Conservation (phyloP, 2,888 invertebrate genomes). For the Drosophila vallismaia region DNA sequence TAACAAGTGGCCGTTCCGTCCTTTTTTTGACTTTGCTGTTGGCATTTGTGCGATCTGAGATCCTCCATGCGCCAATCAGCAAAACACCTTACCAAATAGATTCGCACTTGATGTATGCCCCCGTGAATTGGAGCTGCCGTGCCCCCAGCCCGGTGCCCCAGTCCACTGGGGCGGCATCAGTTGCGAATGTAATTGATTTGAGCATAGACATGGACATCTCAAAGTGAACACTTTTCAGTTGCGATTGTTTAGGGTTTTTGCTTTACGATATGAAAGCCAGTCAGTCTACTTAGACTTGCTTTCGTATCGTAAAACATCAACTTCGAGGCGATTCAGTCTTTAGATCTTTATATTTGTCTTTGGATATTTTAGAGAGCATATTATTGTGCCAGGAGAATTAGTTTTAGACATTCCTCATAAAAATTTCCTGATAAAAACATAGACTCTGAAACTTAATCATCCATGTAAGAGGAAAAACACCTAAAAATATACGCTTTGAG, state of each 20-base stretch:
- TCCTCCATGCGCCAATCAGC: conserved; percentile 40
- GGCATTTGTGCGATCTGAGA: conserved; percentile 31
- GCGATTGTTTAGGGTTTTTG: not conserved
- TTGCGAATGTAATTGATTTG: conserved; percentile 32
- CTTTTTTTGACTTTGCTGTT: conserved; percentile 51
- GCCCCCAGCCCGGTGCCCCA: not conserved
- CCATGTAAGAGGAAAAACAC: not conserved
- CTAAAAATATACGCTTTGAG: not conserved
- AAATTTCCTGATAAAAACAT: not conserved
- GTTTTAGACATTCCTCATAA: not conserved
- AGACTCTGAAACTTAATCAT: conserved; percentile 7
- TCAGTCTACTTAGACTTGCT: not conserved
- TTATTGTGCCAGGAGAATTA: not conserved
- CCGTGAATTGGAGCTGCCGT: not conserved
- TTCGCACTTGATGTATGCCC: conserved; percentile 28
- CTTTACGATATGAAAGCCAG: conserved; percentile 7
- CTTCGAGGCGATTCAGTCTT: conserved; percentile 5
- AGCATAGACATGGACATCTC: conserved; percentile 25
- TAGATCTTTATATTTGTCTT: conserved; percentile 8
- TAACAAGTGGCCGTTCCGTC: conserved; percentile 20
- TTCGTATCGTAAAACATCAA: conserved; percentile 2
- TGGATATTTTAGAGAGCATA: not conserved
- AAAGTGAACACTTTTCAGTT: conserved; percentile 36
- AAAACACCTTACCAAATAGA: conserved; percentile 36
- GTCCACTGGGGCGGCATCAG: not conserved